phyloP scores from a whole-genome alignment of 2,797 vertebrate species.

The Sylvilagus floridanus region DNA sequence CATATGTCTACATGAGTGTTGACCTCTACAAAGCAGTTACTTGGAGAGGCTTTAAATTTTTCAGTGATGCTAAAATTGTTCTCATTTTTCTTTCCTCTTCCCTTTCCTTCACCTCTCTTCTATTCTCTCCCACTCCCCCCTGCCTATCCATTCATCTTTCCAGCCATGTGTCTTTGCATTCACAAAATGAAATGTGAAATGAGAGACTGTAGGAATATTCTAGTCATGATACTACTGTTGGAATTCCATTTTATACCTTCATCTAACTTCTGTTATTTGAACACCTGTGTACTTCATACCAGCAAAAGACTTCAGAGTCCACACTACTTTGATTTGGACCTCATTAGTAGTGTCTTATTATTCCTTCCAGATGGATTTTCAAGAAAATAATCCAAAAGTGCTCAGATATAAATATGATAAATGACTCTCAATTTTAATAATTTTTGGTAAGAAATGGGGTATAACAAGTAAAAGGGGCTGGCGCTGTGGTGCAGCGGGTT shows the following conservation, averaged over 20 bases:
- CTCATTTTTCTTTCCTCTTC: no score
- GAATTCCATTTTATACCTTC: conserved; percentile 39
- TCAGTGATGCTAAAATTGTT: conserved; percentile 47
- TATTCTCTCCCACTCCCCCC: neutral
- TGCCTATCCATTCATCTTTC: neutral
- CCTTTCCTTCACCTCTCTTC: neutral
- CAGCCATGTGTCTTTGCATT: conserved; percentile 48
- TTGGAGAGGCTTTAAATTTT: conserved; percentile 26
- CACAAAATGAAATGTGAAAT: conserved; percentile 21
- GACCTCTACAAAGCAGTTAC: neutral
- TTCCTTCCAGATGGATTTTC: conserved; percentile 30
- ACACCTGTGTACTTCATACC: neutral
- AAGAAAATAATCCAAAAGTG: conserved; percentile 12
- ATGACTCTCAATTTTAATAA: conserved; percentile 41
- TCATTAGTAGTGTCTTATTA: neutral
- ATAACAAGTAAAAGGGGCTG: conserved; percentile 15
- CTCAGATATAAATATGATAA: conserved; percentile 13
- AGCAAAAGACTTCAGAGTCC: conserved; percentile 26
- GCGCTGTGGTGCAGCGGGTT: no score
- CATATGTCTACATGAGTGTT: neutral
- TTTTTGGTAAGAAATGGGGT: conserved; percentile 62
- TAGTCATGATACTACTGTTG: neutral
- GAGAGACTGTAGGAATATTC: conserved; percentile 21
- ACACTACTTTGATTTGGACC: conserved; percentile 5
- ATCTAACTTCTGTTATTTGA: conserved; percentile 50